Percentiles rank a stretch among this genome's conserved stretches.
These are phyloP conservation scores for Torymus auratus DNA, from an alignment of 2,888 invertebrate genomes.

Conservation along the genomic window DNA sequence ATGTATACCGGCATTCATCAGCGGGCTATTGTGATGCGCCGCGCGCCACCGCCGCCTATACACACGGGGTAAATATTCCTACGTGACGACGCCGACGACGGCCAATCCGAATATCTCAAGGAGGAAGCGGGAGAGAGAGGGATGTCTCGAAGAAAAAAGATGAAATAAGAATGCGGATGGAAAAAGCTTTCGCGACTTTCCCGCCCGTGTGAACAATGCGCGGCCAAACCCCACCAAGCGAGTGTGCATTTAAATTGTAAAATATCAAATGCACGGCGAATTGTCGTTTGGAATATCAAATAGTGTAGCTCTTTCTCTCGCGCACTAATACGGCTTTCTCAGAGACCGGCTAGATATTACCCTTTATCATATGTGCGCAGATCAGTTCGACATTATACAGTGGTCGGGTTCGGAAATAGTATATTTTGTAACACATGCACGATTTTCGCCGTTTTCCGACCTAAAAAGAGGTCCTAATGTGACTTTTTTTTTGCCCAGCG, in stretches of 20 bases:
- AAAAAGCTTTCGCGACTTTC: conserved; percentile 61
- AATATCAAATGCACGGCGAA: conserved; percentile 53
- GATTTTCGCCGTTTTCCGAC: no score
- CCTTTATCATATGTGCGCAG: no score
- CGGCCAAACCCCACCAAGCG: conserved; percentile 34
- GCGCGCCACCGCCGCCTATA: conserved; percentile 56
- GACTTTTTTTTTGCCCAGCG: no score
- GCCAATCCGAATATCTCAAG: conserved; percentile 59
- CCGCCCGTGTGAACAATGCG: conserved; percentile 55
- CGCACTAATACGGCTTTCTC: no score
- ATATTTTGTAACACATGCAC: no score
- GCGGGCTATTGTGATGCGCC: conserved; percentile 71
- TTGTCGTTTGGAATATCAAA: conserved; percentile 53
- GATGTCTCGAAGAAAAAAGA: background rate
- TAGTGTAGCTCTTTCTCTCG: background rate
- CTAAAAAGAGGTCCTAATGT: no score
- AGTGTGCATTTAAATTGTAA: conserved; percentile 57
- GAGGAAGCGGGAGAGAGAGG: background rate
- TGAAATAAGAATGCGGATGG: background rate
- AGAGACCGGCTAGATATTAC: no score
- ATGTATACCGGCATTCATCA: conserved; percentile 75
- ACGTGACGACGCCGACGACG: conserved; percentile 53
- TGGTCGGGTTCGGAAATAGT: no score
- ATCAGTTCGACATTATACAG: no score
- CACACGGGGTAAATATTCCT: conserved; percentile 64